Base-by-base conservation (phyloP, 2,113 vertebrate species). In the Clarias magur region DNA sequence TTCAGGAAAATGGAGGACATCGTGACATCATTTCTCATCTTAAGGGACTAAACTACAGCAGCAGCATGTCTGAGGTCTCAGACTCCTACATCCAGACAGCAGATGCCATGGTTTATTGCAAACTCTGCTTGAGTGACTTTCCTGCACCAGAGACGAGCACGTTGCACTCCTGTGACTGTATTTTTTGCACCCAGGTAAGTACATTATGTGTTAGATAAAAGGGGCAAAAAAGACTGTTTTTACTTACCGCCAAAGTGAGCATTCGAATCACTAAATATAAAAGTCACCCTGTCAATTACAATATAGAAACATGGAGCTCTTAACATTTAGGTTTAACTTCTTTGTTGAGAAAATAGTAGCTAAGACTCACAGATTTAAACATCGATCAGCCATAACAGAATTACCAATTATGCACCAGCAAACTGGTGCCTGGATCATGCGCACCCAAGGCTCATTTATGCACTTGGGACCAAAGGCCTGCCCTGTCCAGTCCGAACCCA, bases 91-190 rank as follows among this genome's bases (percentile, higher is more conserved):
- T 90, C 38, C 86, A 93, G 68, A 92, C 92, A 27, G 94, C 93
- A 83, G 81, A 25, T 90, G 38, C 92, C 89, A 68, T 94, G n/a
- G 85, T 97, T 87, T 96, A 95, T 78, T 99, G 98, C 96, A 99
- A 98, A 90, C 94, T 99, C 54, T 99, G 98, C 91, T 94, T 99
- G 83, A 97, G 92, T 82, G 96, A 97, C 90, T 96, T 96, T 88
- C 93, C 96, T 30, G 70, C 93, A 82, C 94, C 95, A 88, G 95
- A 95, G 89, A 96, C 96, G 92, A 96, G 94, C 82, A 93, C 92
- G 13, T 95, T 99, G 91, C 96, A 95, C 87, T 95, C 96, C 89
- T 99, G 98, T 93, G 93, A 60, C 91, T 99, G 98, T 88, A 91
- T 96, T 89, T 99, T 97, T 89, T 99, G 98, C 89, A 97, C 96